These are phyloP conservation scores for Lutjanus campechanus DNA, from an alignment of 2,797 vertebrate species.

Conservation along the genomic window DNA sequence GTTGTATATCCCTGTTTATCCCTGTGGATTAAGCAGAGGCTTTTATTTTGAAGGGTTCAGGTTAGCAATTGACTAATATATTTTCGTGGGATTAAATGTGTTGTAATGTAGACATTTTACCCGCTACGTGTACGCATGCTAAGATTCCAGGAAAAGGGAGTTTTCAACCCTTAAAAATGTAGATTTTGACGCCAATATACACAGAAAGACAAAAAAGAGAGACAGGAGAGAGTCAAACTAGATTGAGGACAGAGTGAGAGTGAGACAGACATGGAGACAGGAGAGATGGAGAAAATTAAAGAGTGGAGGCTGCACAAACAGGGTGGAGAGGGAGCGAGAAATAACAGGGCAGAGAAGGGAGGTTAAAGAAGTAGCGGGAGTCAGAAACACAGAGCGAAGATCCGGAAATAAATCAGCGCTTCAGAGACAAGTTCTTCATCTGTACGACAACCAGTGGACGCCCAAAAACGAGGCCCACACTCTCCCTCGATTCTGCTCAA, in stretches of 20 bases:
- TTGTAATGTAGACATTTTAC: background rate
- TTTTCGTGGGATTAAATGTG: background rate
- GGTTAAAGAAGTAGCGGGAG: slow-evolving; percentile 5
- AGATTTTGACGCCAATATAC: background rate
- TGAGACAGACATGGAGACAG: slow-evolving; percentile 3
- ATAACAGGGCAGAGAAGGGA: slow-evolving; percentile 50
- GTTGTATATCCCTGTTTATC: too few species aligned
- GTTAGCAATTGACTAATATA: background rate
- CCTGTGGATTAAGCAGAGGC: too few species aligned
- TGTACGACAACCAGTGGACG: slow-evolving; percentile 24
- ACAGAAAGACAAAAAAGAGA: background rate
- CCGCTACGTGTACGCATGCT: background rate
- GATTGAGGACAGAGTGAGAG: background rate
- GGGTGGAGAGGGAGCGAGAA: slow-evolving; percentile 47
- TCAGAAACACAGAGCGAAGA: background rate
- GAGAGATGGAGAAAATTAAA: slow-evolving; percentile 57
- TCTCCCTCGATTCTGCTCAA: background rate
- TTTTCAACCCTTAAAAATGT: background rate
- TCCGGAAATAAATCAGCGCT: slow-evolving; percentile 37
- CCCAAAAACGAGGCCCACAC: background rate
- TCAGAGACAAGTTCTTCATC: slow-evolving; percentile 41
- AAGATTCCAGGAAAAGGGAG: background rate
- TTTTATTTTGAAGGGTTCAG: slow-evolving; percentile 2
- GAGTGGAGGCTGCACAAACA: slow-evolving; percentile 40
- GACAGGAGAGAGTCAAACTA: background rate